These are phyloP conservation scores for Cosmia trapezina DNA, from an alignment of 2,888 invertebrate species.

Conservation along the genomic window DNA sequence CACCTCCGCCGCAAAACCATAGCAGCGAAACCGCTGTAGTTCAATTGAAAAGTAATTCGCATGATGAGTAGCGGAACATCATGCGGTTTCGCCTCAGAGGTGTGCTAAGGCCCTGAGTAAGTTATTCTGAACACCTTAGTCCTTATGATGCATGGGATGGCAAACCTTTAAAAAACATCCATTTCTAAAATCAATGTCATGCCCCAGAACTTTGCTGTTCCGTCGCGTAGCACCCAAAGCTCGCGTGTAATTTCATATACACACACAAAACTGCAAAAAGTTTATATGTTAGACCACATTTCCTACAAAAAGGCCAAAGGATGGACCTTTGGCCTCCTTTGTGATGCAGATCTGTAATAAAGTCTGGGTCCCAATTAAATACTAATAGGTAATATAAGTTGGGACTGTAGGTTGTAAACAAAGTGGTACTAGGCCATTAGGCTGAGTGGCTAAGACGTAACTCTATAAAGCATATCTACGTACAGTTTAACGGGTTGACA, in stretches of 20 bases:
- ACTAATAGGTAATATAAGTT: constrained; percentile 57
- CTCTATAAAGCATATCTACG: constrained; percentile 42
- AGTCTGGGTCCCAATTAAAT: constrained; percentile 51
- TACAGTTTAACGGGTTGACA: constrained; percentile 55
- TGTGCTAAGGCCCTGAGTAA: not conserved
- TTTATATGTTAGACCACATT: constrained; percentile 27
- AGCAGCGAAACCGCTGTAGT: too few species aligned
- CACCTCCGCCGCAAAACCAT: too few species aligned
- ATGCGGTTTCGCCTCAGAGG: too few species aligned
- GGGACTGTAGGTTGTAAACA: constrained; percentile 51
- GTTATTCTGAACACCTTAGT: not conserved
- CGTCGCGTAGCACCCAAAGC: constrained; percentile 6
- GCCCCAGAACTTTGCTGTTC: not conserved
- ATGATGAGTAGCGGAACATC: too few species aligned
- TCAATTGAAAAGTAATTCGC: too few species aligned
- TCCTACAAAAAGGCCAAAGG: constrained; percentile 11
- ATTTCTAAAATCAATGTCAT: not conserved
- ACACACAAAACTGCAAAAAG: constrained; percentile 7
- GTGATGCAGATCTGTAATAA: constrained; percentile 52
- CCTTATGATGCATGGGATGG: not conserved
- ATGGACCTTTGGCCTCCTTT: too few species aligned
- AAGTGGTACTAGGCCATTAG: constrained; percentile 50
- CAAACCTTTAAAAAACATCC: not conserved
- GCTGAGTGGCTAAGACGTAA: constrained; percentile 57
- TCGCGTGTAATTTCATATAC: not conserved